phyloP scores from a whole-genome alignment of 2,797 vertebrate species.

The Delichon dasypus region DNA sequence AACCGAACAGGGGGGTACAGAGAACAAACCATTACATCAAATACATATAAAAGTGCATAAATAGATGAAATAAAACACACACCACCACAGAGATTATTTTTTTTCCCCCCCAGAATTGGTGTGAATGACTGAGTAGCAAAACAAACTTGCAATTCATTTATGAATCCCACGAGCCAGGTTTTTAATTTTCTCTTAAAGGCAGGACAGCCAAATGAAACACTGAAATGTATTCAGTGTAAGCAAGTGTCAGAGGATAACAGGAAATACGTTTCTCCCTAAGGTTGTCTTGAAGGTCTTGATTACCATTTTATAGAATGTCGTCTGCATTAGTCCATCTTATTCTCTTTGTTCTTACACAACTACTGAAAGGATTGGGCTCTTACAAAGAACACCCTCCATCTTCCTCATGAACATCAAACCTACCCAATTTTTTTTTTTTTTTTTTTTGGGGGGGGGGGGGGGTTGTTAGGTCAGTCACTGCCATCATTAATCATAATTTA shows the following conservation, averaged over 20 bases:
- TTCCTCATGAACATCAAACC: background rate
- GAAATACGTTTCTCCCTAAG: background rate
- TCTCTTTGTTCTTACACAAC: background rate
- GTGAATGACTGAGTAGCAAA: background rate
- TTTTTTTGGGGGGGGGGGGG: no score
- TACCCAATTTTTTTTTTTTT: no score
- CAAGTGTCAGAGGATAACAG: background rate
- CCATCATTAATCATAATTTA: background rate
- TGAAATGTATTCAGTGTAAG: background rate
- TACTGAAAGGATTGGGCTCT: background rate
- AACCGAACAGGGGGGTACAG: no score
- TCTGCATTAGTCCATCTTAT: background rate
- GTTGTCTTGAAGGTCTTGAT: background rate
- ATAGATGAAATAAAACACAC: no score
- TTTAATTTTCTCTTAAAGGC: background rate
- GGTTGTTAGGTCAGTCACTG: background rate
- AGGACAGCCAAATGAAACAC: background rate
- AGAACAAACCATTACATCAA: no score
- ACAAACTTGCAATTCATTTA: background rate
- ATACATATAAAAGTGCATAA: no score
- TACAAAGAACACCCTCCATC: background rate
- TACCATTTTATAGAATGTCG: background rate
- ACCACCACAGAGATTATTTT: no score
- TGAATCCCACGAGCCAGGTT: background rate
- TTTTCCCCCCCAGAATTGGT: background rate